Base-by-base conservation (phyloP, 37 sponge, comb jelly and placozoan genomes). In the Tethya wilhelma region DNA sequence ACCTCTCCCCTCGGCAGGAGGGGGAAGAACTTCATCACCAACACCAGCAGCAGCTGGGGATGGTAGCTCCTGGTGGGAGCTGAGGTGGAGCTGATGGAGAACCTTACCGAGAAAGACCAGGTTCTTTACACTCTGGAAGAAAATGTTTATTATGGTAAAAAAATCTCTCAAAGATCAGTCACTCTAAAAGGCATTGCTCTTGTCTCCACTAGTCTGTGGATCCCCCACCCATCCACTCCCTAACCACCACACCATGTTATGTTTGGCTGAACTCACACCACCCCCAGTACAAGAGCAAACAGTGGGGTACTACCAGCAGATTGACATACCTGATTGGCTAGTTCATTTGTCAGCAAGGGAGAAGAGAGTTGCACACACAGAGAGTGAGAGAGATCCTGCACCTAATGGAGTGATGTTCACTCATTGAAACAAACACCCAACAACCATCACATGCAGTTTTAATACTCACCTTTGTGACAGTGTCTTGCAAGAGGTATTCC, bases 81-180 rank as follows among this genome's bases (percentile, higher is more conserved):
- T 30, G 29, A 55, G 23, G 49, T 44, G 71, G 14, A 20, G 68
- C 20, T 65, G 34, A 45, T 73, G 82, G 2, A 86, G 68, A 6
- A 94, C 73, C 55, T 80, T 75, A 49, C 72, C 80, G 41, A 90
- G 62, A 42, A 77, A 95, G 44, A 91, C 84, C 28, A 91, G 69
- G 44, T 95, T 95, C 81, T 91, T 95, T 20, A 88, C 75, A 64
- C 66, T 67, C 95, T 95, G 56, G 11, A 40, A 22, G 29, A 49
- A 49, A 49, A 49, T 19, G 14, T 49, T 49, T 9, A 49, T 14
- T 19, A 14, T 14, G 53, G 9, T 14, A 49, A 9, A 49, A 49
- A 49, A 19, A 19, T 49, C 53, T 19, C 14, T 14, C 14, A 49
- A 14, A 19, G 53, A 49, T 49, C 53, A 49, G 20, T n/a, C n/a